These are phyloP conservation scores for Ctenoplectra terminalis DNA, from an alignment of 1,140 invertebrate species.

Conservation along the genomic window DNA sequence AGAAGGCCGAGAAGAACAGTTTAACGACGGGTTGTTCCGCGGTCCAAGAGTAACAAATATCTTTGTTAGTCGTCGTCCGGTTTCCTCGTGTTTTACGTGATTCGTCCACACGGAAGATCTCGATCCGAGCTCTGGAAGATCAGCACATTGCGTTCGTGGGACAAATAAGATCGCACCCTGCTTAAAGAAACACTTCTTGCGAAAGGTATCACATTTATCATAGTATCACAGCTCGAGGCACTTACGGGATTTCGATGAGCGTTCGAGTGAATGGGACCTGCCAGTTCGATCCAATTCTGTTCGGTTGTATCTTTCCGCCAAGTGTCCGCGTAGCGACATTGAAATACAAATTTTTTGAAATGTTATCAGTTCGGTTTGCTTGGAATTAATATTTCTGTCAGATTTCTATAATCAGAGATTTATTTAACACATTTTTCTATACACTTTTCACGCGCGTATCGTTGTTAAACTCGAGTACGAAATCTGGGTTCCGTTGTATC, in stretches of 20 bases:
- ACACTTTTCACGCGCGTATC: no score
- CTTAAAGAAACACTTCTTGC: slow-evolving; percentile 47
- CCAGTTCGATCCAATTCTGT: no score
- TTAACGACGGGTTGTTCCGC: neutral
- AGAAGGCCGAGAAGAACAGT: neutral
- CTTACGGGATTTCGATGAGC: slow-evolving; percentile 50
- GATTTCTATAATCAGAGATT: no score
- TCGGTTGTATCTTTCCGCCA: neutral
- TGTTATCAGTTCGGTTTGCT: no score
- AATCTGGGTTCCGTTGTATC: no score
- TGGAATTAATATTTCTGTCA: no score
- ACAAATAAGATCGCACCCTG: slow-evolving; percentile 56
- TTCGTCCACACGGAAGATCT: slow-evolving; percentile 38
- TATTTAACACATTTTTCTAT: no score
- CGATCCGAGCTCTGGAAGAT: slow-evolving; percentile 38
- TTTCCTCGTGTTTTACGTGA: slow-evolving; percentile 36
- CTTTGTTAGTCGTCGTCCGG: slow-evolving; percentile 17
- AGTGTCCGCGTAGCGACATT: neutral
- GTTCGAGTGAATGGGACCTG: neutral
- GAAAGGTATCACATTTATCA: slow-evolving; percentile 57
- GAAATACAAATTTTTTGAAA: neutral
- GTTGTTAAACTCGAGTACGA: no score
- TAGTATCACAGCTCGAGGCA: slow-evolving; percentile 48
- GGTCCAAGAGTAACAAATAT: neutral
- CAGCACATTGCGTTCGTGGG: slow-evolving; percentile 43